Conservation (phyloP, 2,797 vertebrate genomes). For the Thalassophryne amazonica region DNA sequence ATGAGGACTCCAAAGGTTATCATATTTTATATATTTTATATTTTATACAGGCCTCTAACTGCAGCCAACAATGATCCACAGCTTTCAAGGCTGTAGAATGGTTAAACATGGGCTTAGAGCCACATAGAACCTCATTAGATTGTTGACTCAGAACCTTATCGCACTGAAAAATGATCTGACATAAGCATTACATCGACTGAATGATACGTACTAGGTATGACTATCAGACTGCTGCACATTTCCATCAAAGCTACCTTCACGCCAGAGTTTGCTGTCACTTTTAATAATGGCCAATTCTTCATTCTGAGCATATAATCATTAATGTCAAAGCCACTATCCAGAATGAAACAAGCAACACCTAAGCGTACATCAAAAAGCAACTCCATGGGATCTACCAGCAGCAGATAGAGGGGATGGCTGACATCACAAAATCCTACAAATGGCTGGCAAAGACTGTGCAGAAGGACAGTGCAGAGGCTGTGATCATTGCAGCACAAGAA, state of each 20-base stretch:
- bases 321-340: no score
- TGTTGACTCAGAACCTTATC: conserved; percentile 1
- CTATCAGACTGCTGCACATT: conserved; percentile 29
- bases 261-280: conserved; percentile 30
- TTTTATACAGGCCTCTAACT: conserved; percentile 5
- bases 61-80: neutral
- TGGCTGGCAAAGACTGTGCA: no score
- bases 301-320: no score
- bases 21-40: neutral
- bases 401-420: no score
- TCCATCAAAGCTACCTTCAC: conserved; percentile 58
- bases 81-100: neutral
- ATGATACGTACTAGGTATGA: conserved; percentile 11
- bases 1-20: conserved; percentile 29
- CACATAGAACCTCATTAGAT: neutral
- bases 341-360: no score
- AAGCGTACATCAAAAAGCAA: no score
- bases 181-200: conserved; percentile 24
- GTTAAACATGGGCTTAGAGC: neutral
- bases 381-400: no score
- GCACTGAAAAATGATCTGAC: conserved; percentile 22
- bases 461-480: no score
- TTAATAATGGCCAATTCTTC: conserved; percentile 54
- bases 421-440: no score
- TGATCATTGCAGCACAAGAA: no score